phyloP scores from a whole-genome alignment of 2,113 vertebrate genomes.

The Theristicus caerulescens region DNA sequence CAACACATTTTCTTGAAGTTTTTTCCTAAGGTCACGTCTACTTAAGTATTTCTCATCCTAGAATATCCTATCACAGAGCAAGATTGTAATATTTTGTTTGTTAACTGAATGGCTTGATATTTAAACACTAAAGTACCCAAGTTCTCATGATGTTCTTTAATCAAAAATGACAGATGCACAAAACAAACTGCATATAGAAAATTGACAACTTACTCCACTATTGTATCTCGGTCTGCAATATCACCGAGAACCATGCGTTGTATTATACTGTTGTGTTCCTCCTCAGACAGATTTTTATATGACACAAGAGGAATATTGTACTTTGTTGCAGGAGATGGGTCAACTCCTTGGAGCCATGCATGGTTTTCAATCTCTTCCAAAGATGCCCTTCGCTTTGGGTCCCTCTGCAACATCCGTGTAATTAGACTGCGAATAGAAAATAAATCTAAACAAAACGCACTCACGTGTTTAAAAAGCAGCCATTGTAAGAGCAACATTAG shows the following conservation, averaged over 20 bases:
- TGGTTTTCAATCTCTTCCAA: constrained; percentile 95
- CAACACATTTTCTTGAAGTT: neutral
- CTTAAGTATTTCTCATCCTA: neutral
- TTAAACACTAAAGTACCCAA: neutral
- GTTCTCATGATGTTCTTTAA: neutral
- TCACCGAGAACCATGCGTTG: constrained; percentile 98
- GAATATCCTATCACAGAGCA: neutral
- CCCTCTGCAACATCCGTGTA: constrained; percentile 95
- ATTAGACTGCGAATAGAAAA: constrained; percentile 83
- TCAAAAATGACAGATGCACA: neutral
- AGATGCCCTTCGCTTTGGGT: constrained; percentile 91
- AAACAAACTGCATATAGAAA: neutral
- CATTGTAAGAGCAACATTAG: neutral
- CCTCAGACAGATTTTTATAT: constrained; percentile 94
- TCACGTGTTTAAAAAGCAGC: neutral
- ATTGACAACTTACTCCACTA: constrained; percentile 85
- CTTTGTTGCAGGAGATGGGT: constrained; percentile 96
- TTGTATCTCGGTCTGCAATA: constrained; percentile 92
- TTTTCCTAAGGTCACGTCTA: neutral
- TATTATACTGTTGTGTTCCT: constrained; percentile 97
- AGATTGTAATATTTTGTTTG: neutral
- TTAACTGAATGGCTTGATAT: neutral
- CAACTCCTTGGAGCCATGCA: constrained; percentile 94
- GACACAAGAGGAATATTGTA: constrained; percentile 95
- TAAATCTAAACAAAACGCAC: constrained; percentile 17